phyloP scores from a whole-genome alignment of 2,888 invertebrate species.

The Artemia sinica region DNA sequence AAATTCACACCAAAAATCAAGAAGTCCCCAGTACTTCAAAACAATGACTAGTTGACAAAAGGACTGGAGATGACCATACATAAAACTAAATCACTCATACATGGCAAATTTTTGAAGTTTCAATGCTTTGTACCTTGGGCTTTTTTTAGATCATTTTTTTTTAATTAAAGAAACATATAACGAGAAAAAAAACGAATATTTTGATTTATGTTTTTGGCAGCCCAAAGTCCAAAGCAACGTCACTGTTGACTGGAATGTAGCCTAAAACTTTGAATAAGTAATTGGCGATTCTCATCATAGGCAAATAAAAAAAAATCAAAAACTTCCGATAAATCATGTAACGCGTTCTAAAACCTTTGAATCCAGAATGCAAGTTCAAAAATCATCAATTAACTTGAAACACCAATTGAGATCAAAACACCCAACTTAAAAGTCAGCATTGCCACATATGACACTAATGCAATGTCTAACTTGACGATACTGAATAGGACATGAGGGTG shows the following conservation, averaged over 20 bases:
- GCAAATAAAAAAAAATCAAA: too few relatives aligned
- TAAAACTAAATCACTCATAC: too few relatives aligned
- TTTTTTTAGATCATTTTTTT: neutral
- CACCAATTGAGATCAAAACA: constrained; percentile 1
- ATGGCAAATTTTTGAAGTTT: too few relatives aligned
- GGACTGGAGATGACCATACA: neutral
- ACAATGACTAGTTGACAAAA: constrained; percentile 3
- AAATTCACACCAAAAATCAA: neutral
- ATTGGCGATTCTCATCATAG: too few relatives aligned
- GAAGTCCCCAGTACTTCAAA: constrained; percentile 12
- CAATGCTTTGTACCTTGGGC: neutral
- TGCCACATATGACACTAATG: too few relatives aligned
- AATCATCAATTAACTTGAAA: too few relatives aligned
- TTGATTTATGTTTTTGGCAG: neutral
- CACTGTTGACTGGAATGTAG: neutral
- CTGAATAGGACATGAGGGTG: neutral
- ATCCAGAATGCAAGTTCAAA: too few relatives aligned
- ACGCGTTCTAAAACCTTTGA: too few relatives aligned
- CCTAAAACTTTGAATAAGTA: neutral
- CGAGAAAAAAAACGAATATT: constrained; percentile 3
- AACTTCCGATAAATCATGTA: too few relatives aligned
- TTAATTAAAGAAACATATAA: neutral
- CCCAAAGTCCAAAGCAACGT: neutral
- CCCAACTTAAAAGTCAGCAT: neutral
- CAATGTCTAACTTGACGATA: too few relatives aligned